Conservation (phyloP, 2,888 invertebrate genomes). For the Diaphora mendica region DNA sequence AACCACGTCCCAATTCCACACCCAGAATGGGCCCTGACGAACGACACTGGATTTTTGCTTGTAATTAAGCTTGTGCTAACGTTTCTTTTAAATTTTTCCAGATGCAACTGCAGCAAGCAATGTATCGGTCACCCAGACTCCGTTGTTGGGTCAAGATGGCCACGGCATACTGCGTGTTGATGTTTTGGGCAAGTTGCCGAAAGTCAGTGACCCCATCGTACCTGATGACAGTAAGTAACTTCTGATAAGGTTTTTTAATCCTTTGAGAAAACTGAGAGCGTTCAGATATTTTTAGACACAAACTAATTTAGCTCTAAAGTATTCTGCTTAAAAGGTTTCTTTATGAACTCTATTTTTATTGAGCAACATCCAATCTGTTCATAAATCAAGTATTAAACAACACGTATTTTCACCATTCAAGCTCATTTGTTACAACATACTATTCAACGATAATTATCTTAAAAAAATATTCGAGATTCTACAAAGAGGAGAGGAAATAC, state of each 20-base stretch:
- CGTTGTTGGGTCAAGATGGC: conserved; percentile 81
- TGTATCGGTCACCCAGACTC: conserved; percentile 66
- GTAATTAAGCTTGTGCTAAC: not conserved
- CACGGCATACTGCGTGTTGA: conserved; percentile 72
- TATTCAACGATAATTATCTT: no score
- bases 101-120: conserved; percentile 40
- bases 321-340: no score
- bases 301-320: no score
- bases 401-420: no score
- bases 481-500: not conserved
- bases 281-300: not conserved
- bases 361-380: no score
- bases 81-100: conserved; percentile 35
- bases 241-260: not conserved
- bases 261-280: not conserved
- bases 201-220: conserved; percentile 77
- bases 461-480: not conserved
- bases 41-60: no score
- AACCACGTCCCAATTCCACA: no score
- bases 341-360: no score
- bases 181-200: conserved; percentile 60
- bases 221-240: conserved; percentile 73
- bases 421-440: no score
- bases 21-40: no score
- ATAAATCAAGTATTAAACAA: no score